Evolutionary conservation across 1,140 invertebrate species (phyloP).

Genomic region (Trinorchestia longiramus): DNA sequence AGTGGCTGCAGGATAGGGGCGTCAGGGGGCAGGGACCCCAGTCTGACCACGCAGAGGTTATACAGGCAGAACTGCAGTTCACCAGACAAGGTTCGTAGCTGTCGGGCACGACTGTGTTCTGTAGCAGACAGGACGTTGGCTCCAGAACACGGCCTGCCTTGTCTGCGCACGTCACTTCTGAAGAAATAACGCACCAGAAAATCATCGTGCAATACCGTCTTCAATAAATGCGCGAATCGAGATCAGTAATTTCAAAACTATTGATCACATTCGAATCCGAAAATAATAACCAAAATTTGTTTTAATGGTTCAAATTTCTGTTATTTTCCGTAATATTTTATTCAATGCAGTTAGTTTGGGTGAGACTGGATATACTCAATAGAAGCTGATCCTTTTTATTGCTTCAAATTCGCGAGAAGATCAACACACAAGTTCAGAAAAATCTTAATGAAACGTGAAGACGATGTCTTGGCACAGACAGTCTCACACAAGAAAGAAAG

Average conservation of each 20-base stretch:
- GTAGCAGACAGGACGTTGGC: slow-evolving; percentile 65
- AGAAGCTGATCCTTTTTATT: too few relatives aligned
- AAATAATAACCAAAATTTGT: neutral
- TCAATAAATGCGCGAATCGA: neutral
- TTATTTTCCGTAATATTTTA: neutral
- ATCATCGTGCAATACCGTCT: neutral
- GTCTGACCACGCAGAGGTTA: slow-evolving; percentile 57
- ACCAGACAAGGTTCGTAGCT: slow-evolving; percentile 68
- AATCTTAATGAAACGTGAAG: too few relatives aligned
- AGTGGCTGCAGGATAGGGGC: slow-evolving; percentile 54
- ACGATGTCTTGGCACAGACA: too few relatives aligned
- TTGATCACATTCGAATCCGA: too few relatives aligned
- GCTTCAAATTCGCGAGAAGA: too few relatives aligned
- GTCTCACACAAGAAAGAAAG: too few relatives aligned
- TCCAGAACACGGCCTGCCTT: slow-evolving; percentile 66
- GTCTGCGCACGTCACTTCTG: slow-evolving; percentile 68
- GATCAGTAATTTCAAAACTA: neutral
- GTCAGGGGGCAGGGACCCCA: slow-evolving; percentile 57
- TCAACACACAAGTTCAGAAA: too few relatives aligned
- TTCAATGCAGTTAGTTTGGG: too few relatives aligned
- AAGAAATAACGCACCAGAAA: neutral
- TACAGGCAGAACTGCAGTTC: slow-evolving; percentile 69
- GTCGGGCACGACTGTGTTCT: slow-evolving; percentile 62
- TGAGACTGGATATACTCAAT: too few relatives aligned
- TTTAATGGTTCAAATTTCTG: neutral